Base-by-base conservation (phyloP, 92 coral and sea anemone genomes). In the Palythoa grandis region DNA sequence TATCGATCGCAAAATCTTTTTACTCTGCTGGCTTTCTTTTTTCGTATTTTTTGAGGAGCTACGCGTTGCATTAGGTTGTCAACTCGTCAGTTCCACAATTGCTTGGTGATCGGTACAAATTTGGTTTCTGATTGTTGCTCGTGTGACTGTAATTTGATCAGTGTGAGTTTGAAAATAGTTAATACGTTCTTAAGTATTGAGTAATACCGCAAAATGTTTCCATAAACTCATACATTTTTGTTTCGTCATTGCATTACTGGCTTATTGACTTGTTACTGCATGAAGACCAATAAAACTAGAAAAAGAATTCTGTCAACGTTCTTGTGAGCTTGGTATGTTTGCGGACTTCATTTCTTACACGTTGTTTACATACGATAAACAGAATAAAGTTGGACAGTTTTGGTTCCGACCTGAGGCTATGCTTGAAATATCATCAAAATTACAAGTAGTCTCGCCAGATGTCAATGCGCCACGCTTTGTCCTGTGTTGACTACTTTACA, bases 251-350 rank as follows among this genome's bases (percentile, higher is more conserved):
- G 73, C 38, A 14, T 16, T 19, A 60, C 47, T 40, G 3, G 74
- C 35, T 54, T 17, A 63, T 79, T 63, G 60, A 19, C 72, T 63
- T 79, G 39, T 20, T 65, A 52, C 23, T 5, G 16, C 16, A 60
- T 16, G 22, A 63, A 19, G 29, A 13, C 72, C 20, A 20, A 66
- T 47, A 79, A 79, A 65, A n/a, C 19, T 29, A 40, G 43, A 20
- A 52, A 16, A 65, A 65, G 24, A 66, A 66, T 80, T 72, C 57
- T 67, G 60, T 80, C 47, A 53, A 22, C 37, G 61, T 52, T 22
- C 82, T 23, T 53, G 20, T 13, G n/a, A 52, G 63, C 38, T 65
- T 80, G 58, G 85, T 47, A 80, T 52, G 73, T 80, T 80, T 68
- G 72, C 74, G 3, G 39, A 76, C 13, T 54, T 22, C 19, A 65